Percentiles rank a stretch among this genome's conserved stretches.
These are phyloP conservation scores for Strigamia crassipes DNA, from an alignment of 2,888 invertebrate genomes.

Conservation along the genomic window DNA sequence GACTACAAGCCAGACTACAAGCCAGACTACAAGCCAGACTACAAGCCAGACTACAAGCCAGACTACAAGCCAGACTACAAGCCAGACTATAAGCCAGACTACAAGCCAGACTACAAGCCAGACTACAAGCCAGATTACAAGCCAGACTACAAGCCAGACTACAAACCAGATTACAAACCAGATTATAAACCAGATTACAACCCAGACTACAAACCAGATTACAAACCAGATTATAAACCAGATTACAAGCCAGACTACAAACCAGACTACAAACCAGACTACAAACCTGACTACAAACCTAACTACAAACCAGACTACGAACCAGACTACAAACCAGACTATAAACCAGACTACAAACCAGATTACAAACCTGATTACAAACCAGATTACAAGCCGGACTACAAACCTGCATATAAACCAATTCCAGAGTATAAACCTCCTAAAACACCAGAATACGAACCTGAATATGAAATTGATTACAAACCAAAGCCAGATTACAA, in stretches of 20 bases:
- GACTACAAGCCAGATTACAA: constrained; percentile 10
- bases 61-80: background rate
- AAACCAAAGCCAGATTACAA: too few species aligned
- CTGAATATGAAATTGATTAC: background rate
- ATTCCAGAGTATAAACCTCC: background rate
- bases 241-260: background rate
- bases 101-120: constrained; percentile 6
- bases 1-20: too few species aligned
- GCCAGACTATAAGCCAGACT: background rate
- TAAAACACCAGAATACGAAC: background rate
- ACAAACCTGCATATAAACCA: background rate
- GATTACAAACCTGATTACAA: background rate
- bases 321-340: background rate
- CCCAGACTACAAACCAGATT: background rate
- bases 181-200: background rate
- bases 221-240: background rate
- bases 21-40: too few species aligned
- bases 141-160: constrained; percentile 4
- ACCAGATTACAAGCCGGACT: background rate
- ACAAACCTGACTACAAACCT: background rate
- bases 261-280: background rate
- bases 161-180: background rate
- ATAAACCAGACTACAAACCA: background rate
- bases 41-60: background rate
- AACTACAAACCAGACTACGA: background rate